A percentile compares a stretch with the other conserved stretches of the same genome.
phyloP scores from a whole-genome alignment of 2,797 vertebrate genomes.

The Aeoliscus strigatus region DNA sequence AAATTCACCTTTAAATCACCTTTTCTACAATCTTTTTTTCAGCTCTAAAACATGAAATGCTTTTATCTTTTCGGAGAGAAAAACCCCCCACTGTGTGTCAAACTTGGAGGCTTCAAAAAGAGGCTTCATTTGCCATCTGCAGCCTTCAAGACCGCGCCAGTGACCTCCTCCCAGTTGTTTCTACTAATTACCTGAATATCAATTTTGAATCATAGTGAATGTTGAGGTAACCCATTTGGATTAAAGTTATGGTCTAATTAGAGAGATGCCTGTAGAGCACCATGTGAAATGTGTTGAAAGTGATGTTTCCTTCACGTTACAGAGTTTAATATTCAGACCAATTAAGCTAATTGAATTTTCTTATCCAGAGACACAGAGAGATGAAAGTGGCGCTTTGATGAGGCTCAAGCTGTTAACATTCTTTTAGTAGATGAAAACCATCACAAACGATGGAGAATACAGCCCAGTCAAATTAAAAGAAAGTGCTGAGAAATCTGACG shows the following conservation, averaged over 20 bases:
- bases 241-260: constrained; percentile 71
- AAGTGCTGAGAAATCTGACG: constrained; percentile 36
- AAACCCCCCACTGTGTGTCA: constrained; percentile 16
- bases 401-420: constrained; percentile 66
- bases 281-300: constrained; percentile 71
- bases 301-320: constrained; percentile 61
- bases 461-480: constrained; percentile 52
- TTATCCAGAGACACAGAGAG: constrained; percentile 63
- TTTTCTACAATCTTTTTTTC: constrained; percentile 25
- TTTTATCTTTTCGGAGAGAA: constrained; percentile 12
- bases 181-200: constrained; percentile 58
- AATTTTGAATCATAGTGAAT: constrained; percentile 59
- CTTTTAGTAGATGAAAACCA: constrained; percentile 59
- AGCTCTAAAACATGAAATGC: constrained; percentile 14
- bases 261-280: constrained; percentile 58
- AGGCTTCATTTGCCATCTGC: constrained; percentile 27
- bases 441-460: constrained; percentile 48
- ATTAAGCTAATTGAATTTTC: constrained; percentile 76
- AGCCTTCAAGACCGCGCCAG: constrained; percentile 11
- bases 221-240: constrained; percentile 60
- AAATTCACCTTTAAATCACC: too few relatives aligned
- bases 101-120: constrained; percentile 21
- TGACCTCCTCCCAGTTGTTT: constrained; percentile 30
- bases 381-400: constrained; percentile 63
- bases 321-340: constrained; percentile 69